phyloP scores from a whole-genome alignment of 2,797 vertebrate species.

The Myiothlypis chrysogaster region DNA sequence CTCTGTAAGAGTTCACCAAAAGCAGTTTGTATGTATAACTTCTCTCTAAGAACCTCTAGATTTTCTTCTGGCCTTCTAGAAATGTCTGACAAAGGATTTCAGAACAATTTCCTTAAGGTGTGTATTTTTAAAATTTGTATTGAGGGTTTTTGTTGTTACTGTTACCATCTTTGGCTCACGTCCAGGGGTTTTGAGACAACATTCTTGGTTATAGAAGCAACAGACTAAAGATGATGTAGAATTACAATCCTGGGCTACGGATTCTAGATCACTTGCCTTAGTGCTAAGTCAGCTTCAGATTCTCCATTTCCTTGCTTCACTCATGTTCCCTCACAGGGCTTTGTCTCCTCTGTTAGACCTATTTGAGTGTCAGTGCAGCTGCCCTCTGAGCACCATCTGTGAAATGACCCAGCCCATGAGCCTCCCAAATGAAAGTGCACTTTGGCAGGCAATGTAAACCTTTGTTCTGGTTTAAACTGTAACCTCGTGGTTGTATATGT shows the following conservation, averaged over 20 bases:
- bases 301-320: background rate
- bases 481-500: rapidly evolving
- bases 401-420: background rate
- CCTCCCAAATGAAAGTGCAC: background rate
- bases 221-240: background rate
- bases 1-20: background rate
- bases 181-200: background rate
- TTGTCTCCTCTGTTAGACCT: background rate
- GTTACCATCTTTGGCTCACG: background rate
- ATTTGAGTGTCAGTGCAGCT: background rate
- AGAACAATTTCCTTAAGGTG: background rate
- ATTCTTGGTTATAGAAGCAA: background rate
- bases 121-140: background rate
- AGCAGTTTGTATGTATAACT: background rate
- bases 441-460: background rate
- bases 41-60: background rate
- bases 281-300: background rate
- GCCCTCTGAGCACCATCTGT: background rate
- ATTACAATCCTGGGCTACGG: background rate
- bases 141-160: background rate
- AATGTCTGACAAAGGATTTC: background rate
- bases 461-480: background rate
- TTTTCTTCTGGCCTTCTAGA: background rate
- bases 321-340: background rate
- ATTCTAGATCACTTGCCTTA: background rate